Base-by-base conservation (phyloP, 2,888 invertebrate genomes). In the Caenorhabditis doughertyi region DNA sequence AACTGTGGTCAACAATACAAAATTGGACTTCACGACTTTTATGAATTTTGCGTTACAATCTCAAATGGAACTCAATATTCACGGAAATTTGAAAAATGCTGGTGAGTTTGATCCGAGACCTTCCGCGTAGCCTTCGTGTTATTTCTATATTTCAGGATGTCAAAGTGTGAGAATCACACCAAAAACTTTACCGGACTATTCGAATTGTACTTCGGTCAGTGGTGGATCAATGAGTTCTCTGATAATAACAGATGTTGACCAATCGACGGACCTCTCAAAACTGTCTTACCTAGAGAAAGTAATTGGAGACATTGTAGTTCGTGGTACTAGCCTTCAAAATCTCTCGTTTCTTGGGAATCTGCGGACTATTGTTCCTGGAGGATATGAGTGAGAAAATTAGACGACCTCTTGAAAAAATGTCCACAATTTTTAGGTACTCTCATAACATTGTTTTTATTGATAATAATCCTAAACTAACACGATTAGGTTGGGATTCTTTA, bases 81-180 rank as follows among this genome's bases (percentile, higher is more conserved):
- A 35, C 9, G 56, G 56, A 11, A 56, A 47, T 16, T 25, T 64
- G 5, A 27, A 42, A 18, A 21, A 25, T 2, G 16, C 8, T 5
- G 47, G 64, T 55, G n/a, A 7, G 29, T 27, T n/a, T n/a, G n/a
- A n/a, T n/a, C n/a, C n/a, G n/a, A n/a, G n/a, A n/a, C n/a, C n/a
- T n/a, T n/a, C n/a, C n/a, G n/a, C n/a, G n/a, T n/a, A n/a, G n/a
- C n/a, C n/a, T n/a, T n/a, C n/a, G n/a, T n/a, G n/a, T n/a, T n/a
- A n/a, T n/a, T n/a, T n/a, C n/a, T n/a, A n/a, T 3, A 49, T 11
- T 55, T 55, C 53, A 55, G 58, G 21, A 51, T 67, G 67, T n/a
- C 4, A 8, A 11, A 23, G 39, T 13, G 51, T n/a, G 7, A 3
- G 3, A 4, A 53, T 35, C 23, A 25, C 23, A 13, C 23, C 21